These are phyloP conservation scores for Halcyon senegalensis DNA, from an alignment of 2,113 vertebrate genomes.

Conservation along the genomic window DNA sequence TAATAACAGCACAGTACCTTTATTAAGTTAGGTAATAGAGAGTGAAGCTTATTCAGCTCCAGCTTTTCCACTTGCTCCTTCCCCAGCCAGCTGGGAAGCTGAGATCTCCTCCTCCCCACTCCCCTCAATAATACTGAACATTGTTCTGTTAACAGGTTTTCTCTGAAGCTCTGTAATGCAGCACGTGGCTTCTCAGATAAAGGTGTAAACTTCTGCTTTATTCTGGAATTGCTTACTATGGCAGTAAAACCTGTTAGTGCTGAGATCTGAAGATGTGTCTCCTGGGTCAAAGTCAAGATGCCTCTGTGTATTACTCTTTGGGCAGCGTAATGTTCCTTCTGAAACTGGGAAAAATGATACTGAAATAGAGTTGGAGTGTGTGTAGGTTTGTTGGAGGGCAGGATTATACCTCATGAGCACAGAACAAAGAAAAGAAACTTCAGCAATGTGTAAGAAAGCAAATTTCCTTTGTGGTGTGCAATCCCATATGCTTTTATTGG, in stretches of 20 bases:
- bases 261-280: background rate
- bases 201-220: background rate
- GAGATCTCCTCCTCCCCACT: background rate
- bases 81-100: background rate
- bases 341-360: background rate
- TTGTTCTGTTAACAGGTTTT: background rate
- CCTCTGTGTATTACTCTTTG: background rate
- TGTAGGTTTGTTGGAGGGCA: background rate
- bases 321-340: background rate
- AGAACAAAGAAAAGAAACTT: background rate
- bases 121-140: accelerated
- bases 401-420: background rate
- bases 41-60: background rate
- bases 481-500: background rate
- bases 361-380: background rate
- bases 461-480: background rate
- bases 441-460: background rate
- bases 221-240: background rate
- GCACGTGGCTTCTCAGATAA: background rate
- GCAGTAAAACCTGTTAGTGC: constrained; percentile 13
- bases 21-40: background rate
- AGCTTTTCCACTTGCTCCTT: background rate
- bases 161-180: background rate
- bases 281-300: background rate
- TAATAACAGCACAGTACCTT: background rate